A percentile compares a stretch with the other conserved stretches of the same genome.
Evolutionary conservation across 2,797 vertebrate species (phyloP).

Genomic region (Schizopygopsis pylzovi): DNA sequence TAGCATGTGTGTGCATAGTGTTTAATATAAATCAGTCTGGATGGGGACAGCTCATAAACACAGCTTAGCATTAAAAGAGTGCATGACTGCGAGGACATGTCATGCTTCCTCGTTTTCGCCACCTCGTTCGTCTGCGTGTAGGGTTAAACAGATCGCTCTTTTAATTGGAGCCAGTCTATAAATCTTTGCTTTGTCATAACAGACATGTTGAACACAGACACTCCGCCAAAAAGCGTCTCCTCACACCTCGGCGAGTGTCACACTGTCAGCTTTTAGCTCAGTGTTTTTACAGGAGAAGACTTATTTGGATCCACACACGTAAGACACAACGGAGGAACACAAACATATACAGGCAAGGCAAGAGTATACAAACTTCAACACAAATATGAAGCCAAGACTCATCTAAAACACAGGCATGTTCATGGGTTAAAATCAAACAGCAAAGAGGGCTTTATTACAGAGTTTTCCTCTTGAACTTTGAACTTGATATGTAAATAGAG

Average conservation of each 20-base stretch:
- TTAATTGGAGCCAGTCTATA: conserved; percentile 57
- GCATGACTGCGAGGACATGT: conserved; percentile 30
- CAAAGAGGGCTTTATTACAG: conserved; percentile 13
- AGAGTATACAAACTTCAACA: conserved; percentile 29
- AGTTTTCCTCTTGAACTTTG: conserved; percentile 56
- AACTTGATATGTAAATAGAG: conserved; percentile 53
- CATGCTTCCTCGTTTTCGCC: conserved; percentile 34
- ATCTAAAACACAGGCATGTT: not conserved
- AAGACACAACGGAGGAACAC: conserved; percentile 27
- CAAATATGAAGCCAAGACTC: not conserved
- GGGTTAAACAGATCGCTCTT: conserved; percentile 43
- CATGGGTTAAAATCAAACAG: not conserved
- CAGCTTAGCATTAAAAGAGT: conserved; percentile 32
- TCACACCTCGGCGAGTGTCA: conserved; percentile 47
- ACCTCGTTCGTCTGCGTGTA: conserved; percentile 47
- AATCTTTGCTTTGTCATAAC: conserved; percentile 63
- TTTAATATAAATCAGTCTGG: conserved; percentile 63
- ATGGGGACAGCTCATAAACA: conserved; percentile 53
- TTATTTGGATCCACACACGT: conserved; percentile 18
- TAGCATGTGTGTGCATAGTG: conserved; percentile 29
- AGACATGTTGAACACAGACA: conserved; percentile 52
- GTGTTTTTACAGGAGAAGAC: conserved; percentile 40
- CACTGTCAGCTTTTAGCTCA: conserved; percentile 17
- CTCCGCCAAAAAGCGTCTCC: conserved; percentile 44
- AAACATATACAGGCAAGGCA: conserved; percentile 16